Evolutionary conservation across 2,888 invertebrate genomes (phyloP).

Genomic region (Steinernema hermaphroditum): DNA sequence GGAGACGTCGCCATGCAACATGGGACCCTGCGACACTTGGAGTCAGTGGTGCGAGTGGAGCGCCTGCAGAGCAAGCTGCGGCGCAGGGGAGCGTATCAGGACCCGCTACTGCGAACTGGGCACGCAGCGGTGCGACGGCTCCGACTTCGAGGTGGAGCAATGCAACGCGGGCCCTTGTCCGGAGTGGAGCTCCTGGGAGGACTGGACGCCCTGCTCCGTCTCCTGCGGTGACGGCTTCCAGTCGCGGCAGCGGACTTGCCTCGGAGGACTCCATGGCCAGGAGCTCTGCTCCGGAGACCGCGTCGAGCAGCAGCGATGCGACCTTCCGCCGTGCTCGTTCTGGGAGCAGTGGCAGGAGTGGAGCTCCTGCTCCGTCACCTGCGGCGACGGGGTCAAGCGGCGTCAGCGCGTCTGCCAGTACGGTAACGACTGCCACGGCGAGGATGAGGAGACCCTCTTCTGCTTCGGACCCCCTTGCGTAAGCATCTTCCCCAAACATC

Average conservation of each 20-base stretch:
- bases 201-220: slow-evolving; percentile 56
- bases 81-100: slow-evolving; percentile 51
- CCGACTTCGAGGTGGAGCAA: slow-evolving; percentile 49
- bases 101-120: slow-evolving; percentile 59
- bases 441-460: slow-evolving; percentile 55
- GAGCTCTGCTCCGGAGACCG: slow-evolving; percentile 43
- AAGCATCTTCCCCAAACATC: not conserved
- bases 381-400: slow-evolving; percentile 56
- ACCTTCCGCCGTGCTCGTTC: slow-evolving; percentile 49
- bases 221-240: slow-evolving; percentile 54
- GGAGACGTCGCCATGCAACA: slow-evolving; percentile 51
- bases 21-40: slow-evolving; percentile 59
- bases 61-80: slow-evolving; percentile 44
- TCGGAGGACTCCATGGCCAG: slow-evolving; percentile 52
- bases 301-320: slow-evolving; percentile 35
- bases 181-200: slow-evolving; percentile 56
- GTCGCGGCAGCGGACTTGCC: slow-evolving; percentile 50
- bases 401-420: slow-evolving; percentile 54
- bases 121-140: slow-evolving; percentile 58
- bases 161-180: slow-evolving; percentile 58
- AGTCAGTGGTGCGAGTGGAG: slow-evolving; percentile 61
- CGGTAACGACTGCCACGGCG: slow-evolving; percentile 59
- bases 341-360: slow-evolving; percentile 60
- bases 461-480: slow-evolving; percentile 58
- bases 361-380: slow-evolving; percentile 52